Percentiles rank a stretch among this genome's conserved stretches.
Evolutionary conservation across 2,113 vertebrate genomes (phyloP).

Genomic region (Aphelocoma coerulescens): DNA sequence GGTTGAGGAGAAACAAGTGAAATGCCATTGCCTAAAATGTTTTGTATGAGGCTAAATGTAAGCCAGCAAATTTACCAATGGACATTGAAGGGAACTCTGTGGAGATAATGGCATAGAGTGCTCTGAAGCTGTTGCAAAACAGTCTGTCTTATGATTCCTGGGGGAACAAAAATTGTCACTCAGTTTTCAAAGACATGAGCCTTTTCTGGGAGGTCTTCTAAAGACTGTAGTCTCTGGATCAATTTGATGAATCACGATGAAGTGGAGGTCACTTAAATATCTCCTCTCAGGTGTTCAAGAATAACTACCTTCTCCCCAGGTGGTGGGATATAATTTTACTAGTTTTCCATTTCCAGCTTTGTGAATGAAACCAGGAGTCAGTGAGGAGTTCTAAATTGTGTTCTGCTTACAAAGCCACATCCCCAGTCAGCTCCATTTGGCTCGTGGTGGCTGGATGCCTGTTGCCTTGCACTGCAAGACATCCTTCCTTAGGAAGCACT

Average conservation of each 20-base stretch:
- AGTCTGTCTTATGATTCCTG: not conserved
- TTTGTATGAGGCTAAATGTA: not conserved
- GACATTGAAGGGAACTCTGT: not conserved
- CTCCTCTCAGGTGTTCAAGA: not conserved
- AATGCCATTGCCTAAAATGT: not conserved
- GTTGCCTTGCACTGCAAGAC: not conserved
- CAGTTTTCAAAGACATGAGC: not conserved
- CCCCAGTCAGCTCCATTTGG: not conserved
- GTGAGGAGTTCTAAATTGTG: not conserved
- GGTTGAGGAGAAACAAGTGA: not conserved
- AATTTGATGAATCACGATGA: not conserved
- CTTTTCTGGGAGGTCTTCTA: not conserved
- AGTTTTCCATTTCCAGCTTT: not conserved
- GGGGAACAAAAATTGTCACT: not conserved
- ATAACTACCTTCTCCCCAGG: not conserved
- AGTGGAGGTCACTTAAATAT: not conserved
- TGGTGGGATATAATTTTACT: not conserved
- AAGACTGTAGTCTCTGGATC: not conserved
- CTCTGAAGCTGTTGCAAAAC: not conserved
- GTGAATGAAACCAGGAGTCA: not conserved
- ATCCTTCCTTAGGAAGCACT: not conserved
- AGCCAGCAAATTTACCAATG: not conserved
- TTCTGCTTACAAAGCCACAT: not conserved
- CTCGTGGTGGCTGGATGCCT: not conserved
- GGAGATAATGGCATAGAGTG: not conserved